Conservation (phyloP, 2,797 vertebrate species). For the Premnoplex brunnescens region DNA sequence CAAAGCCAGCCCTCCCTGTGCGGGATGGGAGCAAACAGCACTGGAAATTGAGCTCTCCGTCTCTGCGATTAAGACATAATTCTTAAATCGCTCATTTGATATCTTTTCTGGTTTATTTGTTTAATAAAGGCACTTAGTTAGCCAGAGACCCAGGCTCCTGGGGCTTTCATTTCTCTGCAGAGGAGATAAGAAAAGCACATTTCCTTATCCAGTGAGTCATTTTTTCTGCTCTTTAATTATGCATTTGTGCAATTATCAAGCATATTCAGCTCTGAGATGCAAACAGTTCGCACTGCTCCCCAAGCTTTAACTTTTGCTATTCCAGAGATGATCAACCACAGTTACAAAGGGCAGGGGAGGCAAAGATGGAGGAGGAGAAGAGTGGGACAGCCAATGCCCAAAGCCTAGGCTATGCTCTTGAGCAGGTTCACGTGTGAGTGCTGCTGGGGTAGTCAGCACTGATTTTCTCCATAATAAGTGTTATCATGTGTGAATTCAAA, state of each 20-base stretch:
- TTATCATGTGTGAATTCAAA: not conserved
- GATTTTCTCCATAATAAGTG: constrained; percentile 41
- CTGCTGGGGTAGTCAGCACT: not conserved
- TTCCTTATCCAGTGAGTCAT: constrained; percentile 61
- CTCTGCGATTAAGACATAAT: not conserved
- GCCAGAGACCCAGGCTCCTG: constrained; percentile 16
- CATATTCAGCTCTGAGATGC: constrained; percentile 9
- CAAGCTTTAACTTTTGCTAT: not conserved
- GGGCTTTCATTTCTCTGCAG: constrained; percentile 52
- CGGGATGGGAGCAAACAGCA: not conserved
- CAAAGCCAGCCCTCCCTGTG: not conserved
- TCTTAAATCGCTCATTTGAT: constrained; percentile 42
- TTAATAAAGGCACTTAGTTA: constrained; percentile 61
- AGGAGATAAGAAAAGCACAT: constrained; percentile 57
- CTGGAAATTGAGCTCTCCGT: not conserved
- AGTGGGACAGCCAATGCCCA: not conserved
- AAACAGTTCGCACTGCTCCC: constrained; percentile 26
- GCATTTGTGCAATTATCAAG: constrained; percentile 55
- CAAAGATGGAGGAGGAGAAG: not conserved
- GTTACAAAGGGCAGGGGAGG: not conserved
- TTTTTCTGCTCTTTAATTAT: constrained; percentile 66
- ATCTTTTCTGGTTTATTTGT: constrained; percentile 60
- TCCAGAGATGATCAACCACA: not conserved
- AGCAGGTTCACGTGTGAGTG: not conserved
- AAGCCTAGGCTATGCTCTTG: rapidly evolving